phyloP scores from a whole-genome alignment of 2,888 invertebrate species.

The Thalpophila matura region DNA sequence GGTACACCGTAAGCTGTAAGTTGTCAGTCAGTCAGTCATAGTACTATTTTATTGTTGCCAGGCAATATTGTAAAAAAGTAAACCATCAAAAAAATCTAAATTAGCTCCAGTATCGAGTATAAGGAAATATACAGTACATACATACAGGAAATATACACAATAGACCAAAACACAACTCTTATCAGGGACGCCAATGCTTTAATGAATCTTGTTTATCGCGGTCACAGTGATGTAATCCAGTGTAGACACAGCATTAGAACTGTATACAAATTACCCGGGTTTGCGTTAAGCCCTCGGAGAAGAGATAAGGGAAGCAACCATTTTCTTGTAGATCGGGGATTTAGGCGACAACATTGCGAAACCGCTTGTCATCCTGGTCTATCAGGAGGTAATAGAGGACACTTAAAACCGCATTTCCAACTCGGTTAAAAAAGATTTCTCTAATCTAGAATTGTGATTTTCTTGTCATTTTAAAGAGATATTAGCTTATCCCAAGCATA shows the following conservation, averaged over 20 bases:
- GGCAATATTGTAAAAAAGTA: too few species aligned
- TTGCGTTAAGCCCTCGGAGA: constrained; percentile 39
- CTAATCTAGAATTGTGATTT: too few species aligned
- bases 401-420: neutral
- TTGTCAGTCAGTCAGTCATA: too few species aligned
- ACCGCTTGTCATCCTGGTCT: constrained; percentile 6
- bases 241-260: constrained; percentile 52
- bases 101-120: neutral
- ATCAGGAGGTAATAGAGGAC: neutral
- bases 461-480: too few species aligned
- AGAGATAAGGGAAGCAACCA: constrained; percentile 43
- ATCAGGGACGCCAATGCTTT: constrained; percentile 57
- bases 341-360: constrained; percentile 22
- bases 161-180: constrained; percentile 31
- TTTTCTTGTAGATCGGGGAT: constrained; percentile 39
- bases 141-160: constrained; percentile 22
- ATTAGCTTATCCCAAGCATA: too few species aligned
- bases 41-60: too few species aligned
- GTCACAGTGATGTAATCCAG: constrained; percentile 56
- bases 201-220: constrained; percentile 65
- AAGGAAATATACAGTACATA: constrained; percentile 21
- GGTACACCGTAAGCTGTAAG: too few species aligned
- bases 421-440: too few species aligned
- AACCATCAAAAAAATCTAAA: too few species aligned
- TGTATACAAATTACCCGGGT: constrained; percentile 60